phyloP scores from a whole-genome alignment of 1,140 invertebrate species.

The Achatina immaculata region DNA sequence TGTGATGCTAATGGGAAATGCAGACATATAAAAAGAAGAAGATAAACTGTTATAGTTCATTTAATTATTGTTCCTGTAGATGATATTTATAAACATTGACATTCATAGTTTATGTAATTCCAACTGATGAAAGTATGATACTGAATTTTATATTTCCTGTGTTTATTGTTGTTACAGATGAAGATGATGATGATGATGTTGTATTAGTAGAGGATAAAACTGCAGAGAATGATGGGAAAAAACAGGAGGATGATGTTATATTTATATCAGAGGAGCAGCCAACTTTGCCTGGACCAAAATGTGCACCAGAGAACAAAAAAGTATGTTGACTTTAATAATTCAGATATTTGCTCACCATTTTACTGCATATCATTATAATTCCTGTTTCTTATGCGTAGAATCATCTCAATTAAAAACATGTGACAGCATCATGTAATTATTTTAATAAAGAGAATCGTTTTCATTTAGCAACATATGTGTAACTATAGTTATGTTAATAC shows the following conservation, averaged over 20 bases:
- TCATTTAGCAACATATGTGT: too few relatives aligned
- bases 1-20: background rate
- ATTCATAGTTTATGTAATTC: background rate
- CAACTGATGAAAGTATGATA: background rate
- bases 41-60: background rate
- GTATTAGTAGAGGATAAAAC: slow-evolving; percentile 38
- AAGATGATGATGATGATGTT: slow-evolving; percentile 44
- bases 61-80: background rate
- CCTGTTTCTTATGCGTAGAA: too few relatives aligned
- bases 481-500: too few relatives aligned
- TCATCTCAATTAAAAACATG: too few relatives aligned
- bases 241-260: slow-evolving; percentile 40
- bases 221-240: slow-evolving; percentile 9
- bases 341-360: too few relatives aligned
- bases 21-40: background rate
- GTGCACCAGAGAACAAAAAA: background rate
- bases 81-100: background rate
- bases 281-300: background rate
- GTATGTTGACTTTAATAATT: background rate
- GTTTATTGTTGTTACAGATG: slow-evolving; percentile 38
- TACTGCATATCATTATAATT: too few relatives aligned
- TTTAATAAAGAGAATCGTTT: too few relatives aligned
- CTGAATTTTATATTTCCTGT: background rate
- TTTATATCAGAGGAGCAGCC: slow-evolving; percentile 32
- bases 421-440: too few relatives aligned